A percentile compares a stretch with the other conserved stretches of the same genome.
Evolutionary conservation across 2,888 invertebrate species (phyloP).

Genomic region (Adela reaumurella): DNA sequence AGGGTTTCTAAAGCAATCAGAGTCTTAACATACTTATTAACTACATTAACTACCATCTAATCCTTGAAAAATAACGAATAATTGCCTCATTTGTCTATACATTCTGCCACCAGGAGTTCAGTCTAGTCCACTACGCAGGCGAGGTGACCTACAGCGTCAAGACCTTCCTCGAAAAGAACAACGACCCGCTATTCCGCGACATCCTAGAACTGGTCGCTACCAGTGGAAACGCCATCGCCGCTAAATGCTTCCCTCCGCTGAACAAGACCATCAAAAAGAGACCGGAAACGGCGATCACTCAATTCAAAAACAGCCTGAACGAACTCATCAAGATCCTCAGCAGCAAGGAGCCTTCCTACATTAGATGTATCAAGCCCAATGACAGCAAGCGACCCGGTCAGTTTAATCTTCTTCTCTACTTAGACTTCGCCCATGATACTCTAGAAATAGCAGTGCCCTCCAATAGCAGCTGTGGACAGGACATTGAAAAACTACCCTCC

Average conservation of each 20-base stretch:
- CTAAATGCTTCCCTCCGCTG: slow-evolving; percentile 36
- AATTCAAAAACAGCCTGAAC: slow-evolving; percentile 84
- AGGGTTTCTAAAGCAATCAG: too few relatives aligned
- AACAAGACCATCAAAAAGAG: slow-evolving; percentile 71
- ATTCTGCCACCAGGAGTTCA: slow-evolving; percentile 91
- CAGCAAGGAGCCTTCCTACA: slow-evolving; percentile 91
- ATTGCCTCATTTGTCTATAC: too few relatives aligned
- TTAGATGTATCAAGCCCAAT: slow-evolving; percentile 92
- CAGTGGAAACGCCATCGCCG: slow-evolving; percentile 32
- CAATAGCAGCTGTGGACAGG: too few relatives aligned
- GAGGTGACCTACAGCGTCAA: slow-evolving; percentile 86
- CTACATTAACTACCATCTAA: too few relatives aligned
- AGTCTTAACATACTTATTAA: too few relatives aligned
- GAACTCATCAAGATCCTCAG: slow-evolving; percentile 86
- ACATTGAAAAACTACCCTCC: too few relatives aligned
- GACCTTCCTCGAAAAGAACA: slow-evolving; percentile 91
- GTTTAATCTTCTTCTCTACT: slow-evolving; percentile 14
- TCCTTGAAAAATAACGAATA: too few relatives aligned
- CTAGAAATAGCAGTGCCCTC: too few relatives aligned
- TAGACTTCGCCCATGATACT: too few relatives aligned
- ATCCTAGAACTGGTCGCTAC: slow-evolving; percentile 79
- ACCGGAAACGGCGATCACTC: slow-evolving; percentile 86
- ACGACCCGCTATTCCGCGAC: slow-evolving; percentile 85
- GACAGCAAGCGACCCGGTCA: slow-evolving; percentile 70
- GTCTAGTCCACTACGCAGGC: slow-evolving; percentile 88